A percentile compares a stretch with the other conserved stretches of the same genome.
Evolutionary conservation across 2,113 vertebrate species (phyloP).

Genomic region (Cololabis saira): DNA sequence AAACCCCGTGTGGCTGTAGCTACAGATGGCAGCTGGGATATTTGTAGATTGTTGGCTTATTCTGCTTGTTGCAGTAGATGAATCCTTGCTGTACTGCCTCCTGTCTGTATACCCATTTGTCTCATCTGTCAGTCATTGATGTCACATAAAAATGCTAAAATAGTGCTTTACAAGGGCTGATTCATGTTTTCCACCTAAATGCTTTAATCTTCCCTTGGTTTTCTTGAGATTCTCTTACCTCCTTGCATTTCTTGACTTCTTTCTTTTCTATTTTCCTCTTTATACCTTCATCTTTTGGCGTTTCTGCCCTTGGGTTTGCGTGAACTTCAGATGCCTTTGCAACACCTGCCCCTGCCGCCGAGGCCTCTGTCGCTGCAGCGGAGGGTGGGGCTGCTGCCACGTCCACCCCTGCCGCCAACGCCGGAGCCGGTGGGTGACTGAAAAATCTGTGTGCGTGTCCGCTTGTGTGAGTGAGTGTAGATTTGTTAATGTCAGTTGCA

Average conservation of each 20-base stretch:
- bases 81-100: constrained; percentile 61
- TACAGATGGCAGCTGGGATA: constrained; percentile 46
- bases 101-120: constrained; percentile 69
- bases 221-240: constrained; percentile 10
- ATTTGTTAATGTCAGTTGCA: too few species aligned
- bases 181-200: neutral
- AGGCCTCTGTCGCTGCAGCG: constrained; percentile 85
- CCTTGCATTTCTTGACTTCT: constrained; percentile 18
- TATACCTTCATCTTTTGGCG: constrained; percentile 31
- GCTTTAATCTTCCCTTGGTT: neutral
- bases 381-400: constrained; percentile 89
- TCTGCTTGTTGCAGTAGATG: constrained; percentile 40
- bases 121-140: constrained; percentile 69
- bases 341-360: constrained; percentile 89
- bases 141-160: constrained; percentile 20
- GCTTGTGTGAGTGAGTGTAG: constrained; percentile 17
- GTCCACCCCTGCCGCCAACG: constrained; percentile 86
- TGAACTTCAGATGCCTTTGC: constrained; percentile 91
- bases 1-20: constrained; percentile 59
- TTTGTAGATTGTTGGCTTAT: constrained; percentile 32
- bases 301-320: constrained; percentile 57
- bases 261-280: constrained; percentile 24
- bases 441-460: constrained; percentile 24
- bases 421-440: constrained; percentile 79
- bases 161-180: neutral